Evolutionary conservation across 2,113 vertebrate genomes (phyloP).

Genomic region (Dasypus novemcinctus): DNA sequence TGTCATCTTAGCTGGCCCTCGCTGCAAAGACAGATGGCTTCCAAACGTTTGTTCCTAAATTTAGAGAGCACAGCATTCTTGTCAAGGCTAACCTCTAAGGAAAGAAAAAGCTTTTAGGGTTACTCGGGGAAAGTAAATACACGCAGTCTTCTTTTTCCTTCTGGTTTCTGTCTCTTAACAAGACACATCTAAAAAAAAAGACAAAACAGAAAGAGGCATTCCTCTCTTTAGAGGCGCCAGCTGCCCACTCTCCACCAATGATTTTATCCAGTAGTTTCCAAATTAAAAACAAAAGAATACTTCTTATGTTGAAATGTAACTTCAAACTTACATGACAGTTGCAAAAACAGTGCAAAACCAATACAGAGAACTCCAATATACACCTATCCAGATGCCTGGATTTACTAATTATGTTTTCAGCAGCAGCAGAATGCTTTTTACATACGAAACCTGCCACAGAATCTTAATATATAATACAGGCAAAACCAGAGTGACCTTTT

Average conservation of each 20-base stretch:
- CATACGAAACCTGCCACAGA: not conserved
- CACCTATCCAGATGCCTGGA: too few relatives aligned
- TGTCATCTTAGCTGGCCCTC: not conserved
- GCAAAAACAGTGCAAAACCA: too few relatives aligned
- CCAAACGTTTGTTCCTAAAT: not conserved
- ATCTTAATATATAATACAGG: not conserved
- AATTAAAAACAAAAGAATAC: not conserved
- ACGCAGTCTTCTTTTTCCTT: not conserved
- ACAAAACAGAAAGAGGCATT: not conserved
- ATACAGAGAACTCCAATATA: too few relatives aligned
- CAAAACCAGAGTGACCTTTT: not conserved
- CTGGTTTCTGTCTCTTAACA: not conserved
- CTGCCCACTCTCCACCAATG: not conserved
- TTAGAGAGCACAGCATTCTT: not conserved
- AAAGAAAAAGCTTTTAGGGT: not conserved
- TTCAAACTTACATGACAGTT: too few relatives aligned
- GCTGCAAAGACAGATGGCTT: not conserved
- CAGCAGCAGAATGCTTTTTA: not conserved
- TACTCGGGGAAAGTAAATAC: not conserved
- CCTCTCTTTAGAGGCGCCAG: not conserved
- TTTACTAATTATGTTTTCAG: not conserved
- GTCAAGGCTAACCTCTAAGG: not conserved
- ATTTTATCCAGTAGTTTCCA: not conserved
- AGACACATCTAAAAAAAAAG: not conserved
- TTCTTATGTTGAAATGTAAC: too few relatives aligned